These are phyloP conservation scores for Polymixis flavicincta DNA, from an alignment of 2,888 invertebrate genomes.

Conservation along the genomic window DNA sequence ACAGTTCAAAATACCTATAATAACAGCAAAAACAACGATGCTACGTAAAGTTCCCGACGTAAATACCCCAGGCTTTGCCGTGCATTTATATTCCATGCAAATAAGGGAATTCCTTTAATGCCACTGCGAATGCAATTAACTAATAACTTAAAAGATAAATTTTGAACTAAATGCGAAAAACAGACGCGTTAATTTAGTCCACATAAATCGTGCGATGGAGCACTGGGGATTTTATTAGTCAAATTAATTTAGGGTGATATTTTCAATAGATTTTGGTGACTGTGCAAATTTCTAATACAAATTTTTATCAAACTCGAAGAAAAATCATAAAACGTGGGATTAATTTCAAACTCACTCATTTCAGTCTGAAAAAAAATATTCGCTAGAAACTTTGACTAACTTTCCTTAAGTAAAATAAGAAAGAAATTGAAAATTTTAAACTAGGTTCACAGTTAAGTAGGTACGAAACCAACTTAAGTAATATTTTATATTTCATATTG, in stretches of 20 bases:
- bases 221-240: constrained; percentile 26
- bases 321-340: constrained; percentile 11
- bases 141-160: constrained; percentile 57
- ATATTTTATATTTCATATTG: constrained; percentile 2
- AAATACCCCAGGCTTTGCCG: constrained; percentile 30
- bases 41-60: constrained; percentile 24
- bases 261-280: background rate
- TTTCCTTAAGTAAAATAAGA: constrained; percentile 18
- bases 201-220: constrained; percentile 14
- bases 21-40: constrained; percentile 9
- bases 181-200: constrained; percentile 36
- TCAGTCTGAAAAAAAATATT: background rate
- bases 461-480: constrained; percentile 5
- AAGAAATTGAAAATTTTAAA: constrained; percentile 18
- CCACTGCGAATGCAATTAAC: constrained; percentile 57
- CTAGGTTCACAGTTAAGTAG: background rate
- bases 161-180: constrained; percentile 39
- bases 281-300: background rate
- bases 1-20: constrained; percentile 14
- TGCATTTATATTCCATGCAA: constrained; percentile 62
- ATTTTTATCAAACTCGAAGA: background rate
- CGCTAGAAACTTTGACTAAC: constrained; percentile 9
- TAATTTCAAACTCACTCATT: constrained; percentile 22
- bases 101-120: constrained; percentile 59
- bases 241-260: constrained; percentile 18